Percentiles rank a stretch among this genome's conserved stretches.
phyloP scores from a whole-genome alignment of 2,113 vertebrate species.

The Brachypteracias leptosomus region DNA sequence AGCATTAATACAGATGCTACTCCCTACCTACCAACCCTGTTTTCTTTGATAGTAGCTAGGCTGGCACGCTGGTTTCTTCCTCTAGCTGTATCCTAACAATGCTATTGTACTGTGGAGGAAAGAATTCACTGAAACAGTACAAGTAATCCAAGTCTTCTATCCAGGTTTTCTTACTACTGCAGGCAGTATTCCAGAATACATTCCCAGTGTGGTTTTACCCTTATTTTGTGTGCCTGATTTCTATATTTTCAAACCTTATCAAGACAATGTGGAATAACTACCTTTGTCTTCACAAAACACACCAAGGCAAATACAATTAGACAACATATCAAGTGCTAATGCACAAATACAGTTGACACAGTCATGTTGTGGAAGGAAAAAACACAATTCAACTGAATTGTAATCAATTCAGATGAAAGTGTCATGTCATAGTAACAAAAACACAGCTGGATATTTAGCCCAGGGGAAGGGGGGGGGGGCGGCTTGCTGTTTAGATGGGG shows the following conservation, averaged over 20 bases:
- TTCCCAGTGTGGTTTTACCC: not conserved
- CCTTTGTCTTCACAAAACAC: not conserved
- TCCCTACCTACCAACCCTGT: not conserved
- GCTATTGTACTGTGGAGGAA: not conserved
- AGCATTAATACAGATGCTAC: not conserved
- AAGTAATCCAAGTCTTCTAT: not conserved
- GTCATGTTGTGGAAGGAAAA: slow-evolving; percentile 16
- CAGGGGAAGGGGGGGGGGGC: not conserved
- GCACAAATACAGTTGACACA: slow-evolving; percentile 6
- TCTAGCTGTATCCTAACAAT: not conserved
- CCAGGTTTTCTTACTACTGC: not conserved
- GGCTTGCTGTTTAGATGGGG: not conserved
- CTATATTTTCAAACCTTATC: not conserved
- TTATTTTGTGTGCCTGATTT: not conserved
- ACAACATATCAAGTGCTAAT: not conserved
- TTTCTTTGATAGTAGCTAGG: not conserved
- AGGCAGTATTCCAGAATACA: not conserved
- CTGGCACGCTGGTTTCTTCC: not conserved
- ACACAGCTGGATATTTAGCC: not conserved
- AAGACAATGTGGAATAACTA: not conserved
- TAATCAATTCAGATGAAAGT: not conserved
- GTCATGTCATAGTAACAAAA: not conserved
- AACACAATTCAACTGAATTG: not conserved
- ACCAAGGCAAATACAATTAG: not conserved
- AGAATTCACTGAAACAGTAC: not conserved